Evolutionary conservation across 2,888 invertebrate genomes (phyloP), one percentile per base, ranked within the genome.

Genomic region (Venustoraphidia nigricollis): DNA sequence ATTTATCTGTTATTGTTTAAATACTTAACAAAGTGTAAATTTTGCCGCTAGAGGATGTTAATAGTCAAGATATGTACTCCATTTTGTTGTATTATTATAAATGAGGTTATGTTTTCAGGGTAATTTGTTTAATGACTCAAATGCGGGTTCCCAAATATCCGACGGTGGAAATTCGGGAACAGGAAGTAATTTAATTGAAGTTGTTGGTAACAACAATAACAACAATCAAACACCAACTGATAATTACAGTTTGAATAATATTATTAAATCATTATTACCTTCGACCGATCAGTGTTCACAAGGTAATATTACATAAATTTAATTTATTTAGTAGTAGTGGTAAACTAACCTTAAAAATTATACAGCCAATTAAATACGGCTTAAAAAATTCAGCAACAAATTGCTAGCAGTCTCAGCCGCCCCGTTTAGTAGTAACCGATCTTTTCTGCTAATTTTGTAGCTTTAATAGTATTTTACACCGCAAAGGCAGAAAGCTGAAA

Each of bases 81-180:
- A 27, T 27, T 27, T 27, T 27, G 27, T 27, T 27, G 1, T 27
- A 27, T 6, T 27, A 6, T 27, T 27, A 27, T 27, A 27, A 27
- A 27, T 6, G 6, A 27, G 27, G 27, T 27, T 27, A 27, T 27
- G 27, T 39, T 37, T 46, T 46, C 40, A 46, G 46, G 46, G 39
- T 34, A 46, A 46, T 39, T 34, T 47, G 17, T 47, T 47, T 37
- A 47, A 47, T 17, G 47, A 47, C 37, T 47, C 47, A 37, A 46
- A 46, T 34, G 40, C 46, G 40, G 36, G 39, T 8, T 46, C 46
- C 13, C 46, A 39, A 34, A 40, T 40, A 34, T 46, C 46, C 11
- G 47, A 47, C 14, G 38, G 43, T 34, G 27, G 27, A 27, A 27
- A 27, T 27, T 34, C 45, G 9, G 45, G 13, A 10, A 9, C 47